Evolutionary conservation across 2,888 invertebrate species (phyloP), one percentile per base, ranked within the genome.

Genomic region (Athalia rosae): DNA sequence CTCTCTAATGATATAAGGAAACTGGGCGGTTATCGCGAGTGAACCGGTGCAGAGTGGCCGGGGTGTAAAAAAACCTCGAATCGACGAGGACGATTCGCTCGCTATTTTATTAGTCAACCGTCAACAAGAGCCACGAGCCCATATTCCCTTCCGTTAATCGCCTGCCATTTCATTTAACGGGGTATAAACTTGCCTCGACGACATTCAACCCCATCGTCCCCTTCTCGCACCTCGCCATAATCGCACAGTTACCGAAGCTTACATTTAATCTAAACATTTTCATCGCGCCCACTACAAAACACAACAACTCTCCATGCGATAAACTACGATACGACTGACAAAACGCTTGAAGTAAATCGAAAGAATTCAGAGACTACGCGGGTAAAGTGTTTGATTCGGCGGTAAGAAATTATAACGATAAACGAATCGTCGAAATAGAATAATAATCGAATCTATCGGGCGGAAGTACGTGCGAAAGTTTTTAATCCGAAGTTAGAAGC

Each of bases 91-190:
- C 41, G 13, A 41, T 48, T 61, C 43, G 15, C 74, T 61, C n/a
- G 74, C n/a, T 50, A 59, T 61, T 74, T 61, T 73, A 73, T 73
- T 15, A 13, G 13, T 15, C 15, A 47, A 15, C 61, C 15, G 58
- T 58, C 50, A 58, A 71, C 48, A 7, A 61, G 13, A 28, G 50
- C 74, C 59, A 59, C 11, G n/a, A 4, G 28, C 56, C 43, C 48
- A 74, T 62, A 74, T 74, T 61, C 74, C n/a, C 62, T 74, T 13
- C 74, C 41, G 28, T 74, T 74, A 74, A 74, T 62, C 74, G 61
- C 45, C 5, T 28, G 80, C 84, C 84, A 84, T 87, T 84, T 82
- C 83, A 83, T 84, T 85, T 86, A 84, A 87, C 82, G 83, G 79
- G 79, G 78, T 82, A 85, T 86, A 86, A 86, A 86, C 48, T 50